These are phyloP conservation scores for Nansenia antarctica DNA, from an alignment of 2,113 vertebrate species.

Conservation along the genomic window DNA sequence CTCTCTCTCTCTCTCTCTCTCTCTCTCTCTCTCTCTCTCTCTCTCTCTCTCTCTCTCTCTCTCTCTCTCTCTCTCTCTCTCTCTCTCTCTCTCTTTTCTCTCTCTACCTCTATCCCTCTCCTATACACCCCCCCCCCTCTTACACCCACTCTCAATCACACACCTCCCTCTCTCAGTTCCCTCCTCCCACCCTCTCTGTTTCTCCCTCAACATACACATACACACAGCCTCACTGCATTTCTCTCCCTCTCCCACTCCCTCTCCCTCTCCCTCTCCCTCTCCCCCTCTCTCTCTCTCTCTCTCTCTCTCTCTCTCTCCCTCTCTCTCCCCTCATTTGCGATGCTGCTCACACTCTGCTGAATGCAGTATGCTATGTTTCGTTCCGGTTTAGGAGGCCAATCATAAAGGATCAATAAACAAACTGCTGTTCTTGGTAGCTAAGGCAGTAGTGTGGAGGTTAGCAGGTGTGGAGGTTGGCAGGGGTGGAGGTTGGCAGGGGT, in stretches of 20 bases:
- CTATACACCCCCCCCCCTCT: slow-evolving; percentile 55
- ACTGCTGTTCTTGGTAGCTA: slow-evolving; percentile 12
- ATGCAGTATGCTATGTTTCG: slow-evolving; percentile 70
- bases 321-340: slow-evolving; percentile 67
- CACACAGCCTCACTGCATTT: background rate
- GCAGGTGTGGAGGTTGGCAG: slow-evolving; percentile 28
- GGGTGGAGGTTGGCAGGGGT: slow-evolving; percentile 6
- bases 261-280: background rate
- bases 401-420: slow-evolving; percentile 68
- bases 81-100: background rate
- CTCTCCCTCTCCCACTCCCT: background rate
- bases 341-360: slow-evolving; percentile 75
- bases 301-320: slow-evolving; percentile 3
- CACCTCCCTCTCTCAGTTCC: slow-evolving; percentile 7
- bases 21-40: slow-evolving; percentile 39
- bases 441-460: slow-evolving; percentile 21
- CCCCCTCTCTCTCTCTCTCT: background rate
- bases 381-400: slow-evolving; percentile 56
- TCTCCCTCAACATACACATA: background rate
- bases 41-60: background rate
- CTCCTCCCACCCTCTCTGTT: background rate
- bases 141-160: slow-evolving; percentile 46
- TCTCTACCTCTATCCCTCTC: background rate
- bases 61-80: background rate
- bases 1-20: slow-evolving; percentile 51